Evolutionary conservation across 2,888 invertebrate genomes (phyloP).

Genomic region (Hemithea aestivaria): DNA sequence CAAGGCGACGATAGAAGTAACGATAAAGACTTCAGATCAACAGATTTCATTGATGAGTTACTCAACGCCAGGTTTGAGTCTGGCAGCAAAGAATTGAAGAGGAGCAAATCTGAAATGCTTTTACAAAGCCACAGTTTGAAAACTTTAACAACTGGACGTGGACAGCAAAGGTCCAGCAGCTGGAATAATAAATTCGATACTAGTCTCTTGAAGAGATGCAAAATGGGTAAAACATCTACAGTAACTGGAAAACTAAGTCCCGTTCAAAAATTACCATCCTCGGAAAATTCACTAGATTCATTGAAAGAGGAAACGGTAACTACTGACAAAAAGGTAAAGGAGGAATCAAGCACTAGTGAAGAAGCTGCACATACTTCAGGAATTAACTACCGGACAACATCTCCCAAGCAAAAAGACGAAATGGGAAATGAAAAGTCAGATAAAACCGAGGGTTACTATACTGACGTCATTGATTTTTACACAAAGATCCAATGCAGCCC

Average conservation of each 20-base stretch:
- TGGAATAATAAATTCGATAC: slow-evolving; percentile 86
- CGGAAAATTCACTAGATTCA: slow-evolving; percentile 54
- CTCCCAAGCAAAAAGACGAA: slow-evolving; percentile 66
- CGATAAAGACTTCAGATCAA: slow-evolving; percentile 71
- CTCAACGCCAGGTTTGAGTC: slow-evolving; percentile 72
- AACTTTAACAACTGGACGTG: slow-evolving; percentile 71
- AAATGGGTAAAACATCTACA: slow-evolving; percentile 75
- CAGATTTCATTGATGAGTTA: slow-evolving; percentile 78
- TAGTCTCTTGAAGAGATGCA: slow-evolving; percentile 81
- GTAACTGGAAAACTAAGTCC: slow-evolving; percentile 67
- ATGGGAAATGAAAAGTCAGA: slow-evolving; percentile 50
- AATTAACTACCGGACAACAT: slow-evolving; percentile 59
- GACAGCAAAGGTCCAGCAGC: slow-evolving; percentile 83
- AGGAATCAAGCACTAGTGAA: slow-evolving; percentile 48
- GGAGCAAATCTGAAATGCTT: slow-evolving; percentile 83
- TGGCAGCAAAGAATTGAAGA: slow-evolving; percentile 78
- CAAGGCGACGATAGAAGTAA: slow-evolving; percentile 67
- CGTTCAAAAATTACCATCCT: slow-evolving; percentile 49
- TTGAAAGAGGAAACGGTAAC: slow-evolving; percentile 56
- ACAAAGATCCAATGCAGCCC: slow-evolving; percentile 77
- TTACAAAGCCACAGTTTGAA: slow-evolving; percentile 72
- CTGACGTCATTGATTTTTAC: slow-evolving; percentile 75
- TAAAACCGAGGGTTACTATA: slow-evolving; percentile 66
- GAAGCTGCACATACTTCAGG: slow-evolving; percentile 69
- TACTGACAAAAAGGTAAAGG: slow-evolving; percentile 57